A percentile compares a stretch with the other conserved stretches of the same genome.
Evolutionary conservation across 2,888 invertebrate species (phyloP).

Genomic region (Pyrrhia umbra): DNA sequence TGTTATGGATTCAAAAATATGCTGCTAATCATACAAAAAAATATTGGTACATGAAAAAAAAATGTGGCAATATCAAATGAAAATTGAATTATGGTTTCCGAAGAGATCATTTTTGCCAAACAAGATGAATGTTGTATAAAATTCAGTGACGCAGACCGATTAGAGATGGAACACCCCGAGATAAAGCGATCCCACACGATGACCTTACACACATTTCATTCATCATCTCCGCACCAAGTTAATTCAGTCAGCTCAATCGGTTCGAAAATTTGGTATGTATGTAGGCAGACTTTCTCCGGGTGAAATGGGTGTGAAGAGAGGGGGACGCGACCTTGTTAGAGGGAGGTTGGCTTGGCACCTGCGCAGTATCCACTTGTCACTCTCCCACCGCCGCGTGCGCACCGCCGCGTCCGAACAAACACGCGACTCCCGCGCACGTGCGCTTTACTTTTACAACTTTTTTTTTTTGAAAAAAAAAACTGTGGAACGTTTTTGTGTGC

Average conservation of each 20-base stretch:
- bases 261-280: conserved; percentile 90
- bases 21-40: too few species aligned
- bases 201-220: conserved; percentile 75
- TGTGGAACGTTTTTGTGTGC: conserved; percentile 78
- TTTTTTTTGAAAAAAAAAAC: conserved; percentile 60
- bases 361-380: conserved; percentile 87
- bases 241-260: conserved; percentile 83
- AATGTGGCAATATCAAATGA: too few species aligned
- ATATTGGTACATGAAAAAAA: too few species aligned
- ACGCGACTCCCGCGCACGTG: conserved; percentile 79
- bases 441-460: conserved; percentile 56
- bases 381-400: conserved; percentile 83
- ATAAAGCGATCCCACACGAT: conserved; percentile 62
- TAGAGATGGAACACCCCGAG: conserved; percentile 43
- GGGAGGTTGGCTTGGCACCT: conserved; percentile 87
- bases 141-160: conserved; percentile 24
- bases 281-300: conserved; percentile 90
- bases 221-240: conserved; percentile 73
- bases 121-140: conserved; percentile 34
- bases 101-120: conserved; percentile 9
- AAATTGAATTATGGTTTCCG: neutral
- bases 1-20: too few species aligned
- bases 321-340: conserved; percentile 89
- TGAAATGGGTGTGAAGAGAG: conserved; percentile 84
- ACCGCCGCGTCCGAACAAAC: conserved; percentile 77